phyloP scores from a whole-genome alignment of 1,140 invertebrate genomes.

The Caerostris darwini region DNA sequence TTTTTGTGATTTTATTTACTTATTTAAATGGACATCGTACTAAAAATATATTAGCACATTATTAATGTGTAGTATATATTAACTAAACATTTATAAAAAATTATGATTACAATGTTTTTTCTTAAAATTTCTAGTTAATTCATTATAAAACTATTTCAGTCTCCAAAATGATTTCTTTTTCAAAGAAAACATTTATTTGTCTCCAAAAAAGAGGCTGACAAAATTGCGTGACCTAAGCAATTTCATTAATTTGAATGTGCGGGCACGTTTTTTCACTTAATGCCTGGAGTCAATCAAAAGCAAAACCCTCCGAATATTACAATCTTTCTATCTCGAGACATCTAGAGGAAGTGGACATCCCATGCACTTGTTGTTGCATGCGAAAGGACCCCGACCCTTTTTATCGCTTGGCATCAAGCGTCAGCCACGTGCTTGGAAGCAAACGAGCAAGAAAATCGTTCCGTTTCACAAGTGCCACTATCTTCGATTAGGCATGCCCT shows the following conservation, averaged over 20 bases:
- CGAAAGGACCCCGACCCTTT: not conserved
- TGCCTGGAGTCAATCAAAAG: not conserved
- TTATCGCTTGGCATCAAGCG: not conserved
- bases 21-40: too few species aligned
- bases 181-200: too few species aligned
- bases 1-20: too few species aligned
- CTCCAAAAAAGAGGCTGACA: not conserved
- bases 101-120: too few species aligned
- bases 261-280: not conserved
- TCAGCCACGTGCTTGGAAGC: not conserved
- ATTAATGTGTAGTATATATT: too few species aligned
- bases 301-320: not conserved
- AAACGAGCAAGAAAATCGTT: constrained; percentile 55
- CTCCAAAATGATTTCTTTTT: too few species aligned
- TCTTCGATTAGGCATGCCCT: constrained; percentile 66
- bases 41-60: too few species aligned
- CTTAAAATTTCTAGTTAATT: too few species aligned
- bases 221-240: not conserved
- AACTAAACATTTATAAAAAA: too few species aligned
- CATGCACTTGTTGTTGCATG: not conserved
- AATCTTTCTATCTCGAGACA: not conserved
- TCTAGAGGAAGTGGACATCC: constrained; percentile 2
- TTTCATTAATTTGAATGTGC: not conserved
- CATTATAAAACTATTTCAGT: too few species aligned
- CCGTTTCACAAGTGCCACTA: constrained; percentile 10